Evolutionary conservation across 2,797 vertebrate genomes (phyloP).

Genomic region (Diplodus puntazzo): DNA sequence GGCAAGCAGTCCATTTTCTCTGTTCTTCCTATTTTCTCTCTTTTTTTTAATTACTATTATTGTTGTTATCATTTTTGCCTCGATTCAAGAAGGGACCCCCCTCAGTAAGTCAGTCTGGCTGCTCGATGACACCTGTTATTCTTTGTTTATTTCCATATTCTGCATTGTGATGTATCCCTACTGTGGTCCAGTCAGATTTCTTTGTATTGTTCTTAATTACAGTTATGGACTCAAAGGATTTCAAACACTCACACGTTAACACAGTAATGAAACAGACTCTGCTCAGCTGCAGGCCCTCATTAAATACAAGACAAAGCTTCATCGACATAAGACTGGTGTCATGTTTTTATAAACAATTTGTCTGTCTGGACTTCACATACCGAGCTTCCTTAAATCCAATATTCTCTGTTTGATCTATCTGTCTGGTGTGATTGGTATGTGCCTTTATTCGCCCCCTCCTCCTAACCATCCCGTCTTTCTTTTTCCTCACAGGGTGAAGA

Average conservation of each 20-base stretch:
- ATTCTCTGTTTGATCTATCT: not conserved
- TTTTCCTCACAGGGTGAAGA: constrained; percentile 75
- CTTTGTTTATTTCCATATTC: not conserved
- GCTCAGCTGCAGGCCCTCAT: not conserved
- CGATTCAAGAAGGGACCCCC: not conserved
- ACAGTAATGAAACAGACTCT: constrained; percentile 9
- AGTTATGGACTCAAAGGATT: constrained; percentile 15
- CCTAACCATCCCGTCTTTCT: constrained; percentile 1
- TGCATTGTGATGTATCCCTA: constrained; percentile 1
- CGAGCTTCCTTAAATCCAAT: not conserved
- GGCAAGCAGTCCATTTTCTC: constrained; percentile 10
- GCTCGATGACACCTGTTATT: not conserved
- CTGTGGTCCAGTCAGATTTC: constrained; percentile 2
- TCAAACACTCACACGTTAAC: constrained; percentile 8
- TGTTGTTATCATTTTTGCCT: not conserved
- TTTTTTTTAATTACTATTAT: constrained; percentile 5
- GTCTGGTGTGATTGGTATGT: not conserved
- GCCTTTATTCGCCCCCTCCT: not conserved
- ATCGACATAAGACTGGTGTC: not conserved
- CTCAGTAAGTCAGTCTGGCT: not conserved
- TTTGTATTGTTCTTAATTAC: constrained; percentile 27
- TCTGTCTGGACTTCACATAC: not conserved
- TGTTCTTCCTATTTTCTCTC: constrained; percentile 13
- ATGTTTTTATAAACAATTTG: constrained; percentile 7
- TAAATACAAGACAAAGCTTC: constrained; percentile 3